Evolutionary conservation across 2,113 vertebrate species (phyloP).

Genomic region (Pogona vitticeps): DNA sequence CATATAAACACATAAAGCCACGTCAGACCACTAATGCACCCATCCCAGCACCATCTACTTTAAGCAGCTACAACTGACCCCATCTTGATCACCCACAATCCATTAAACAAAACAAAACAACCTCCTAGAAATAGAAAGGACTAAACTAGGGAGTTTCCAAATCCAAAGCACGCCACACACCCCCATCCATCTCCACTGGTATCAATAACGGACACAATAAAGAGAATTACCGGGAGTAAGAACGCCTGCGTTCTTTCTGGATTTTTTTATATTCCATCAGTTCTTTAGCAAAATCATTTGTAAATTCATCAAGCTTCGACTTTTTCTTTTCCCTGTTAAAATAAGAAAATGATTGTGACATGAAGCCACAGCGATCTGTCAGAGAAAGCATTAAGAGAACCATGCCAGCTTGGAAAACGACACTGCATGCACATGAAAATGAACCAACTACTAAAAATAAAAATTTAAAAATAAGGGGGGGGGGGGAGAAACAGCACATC

Average conservation of each 20-base stretch:
- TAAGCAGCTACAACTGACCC: background rate
- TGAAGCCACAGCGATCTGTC: slow-evolving; percentile 20
- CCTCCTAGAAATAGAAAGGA: background rate
- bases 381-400: slow-evolving; percentile 29
- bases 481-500: slow-evolving; percentile 68
- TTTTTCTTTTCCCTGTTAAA: slow-evolving; percentile 92
- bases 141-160: background rate
- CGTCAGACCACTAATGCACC: no score
- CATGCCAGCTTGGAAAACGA: slow-evolving; percentile 59
- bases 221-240: slow-evolving; percentile 94
- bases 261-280: slow-evolving; percentile 98
- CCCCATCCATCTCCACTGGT: slow-evolving; percentile 30
- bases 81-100: background rate
- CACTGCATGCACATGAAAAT: slow-evolving; percentile 75
- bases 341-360: slow-evolving; percentile 68
- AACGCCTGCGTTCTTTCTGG: slow-evolving; percentile 93
- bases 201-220: slow-evolving; percentile 67
- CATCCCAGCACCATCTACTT: no score
- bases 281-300: slow-evolving; percentile 99
- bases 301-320: slow-evolving; percentile 99
- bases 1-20: no score
- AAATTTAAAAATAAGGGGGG: slow-evolving; percentile 43
- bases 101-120: background rate
- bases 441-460: slow-evolving; percentile 73
- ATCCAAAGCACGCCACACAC: background rate